phyloP scores from a whole-genome alignment of 2,797 vertebrate genomes.

The Emydoidea blandingii region DNA sequence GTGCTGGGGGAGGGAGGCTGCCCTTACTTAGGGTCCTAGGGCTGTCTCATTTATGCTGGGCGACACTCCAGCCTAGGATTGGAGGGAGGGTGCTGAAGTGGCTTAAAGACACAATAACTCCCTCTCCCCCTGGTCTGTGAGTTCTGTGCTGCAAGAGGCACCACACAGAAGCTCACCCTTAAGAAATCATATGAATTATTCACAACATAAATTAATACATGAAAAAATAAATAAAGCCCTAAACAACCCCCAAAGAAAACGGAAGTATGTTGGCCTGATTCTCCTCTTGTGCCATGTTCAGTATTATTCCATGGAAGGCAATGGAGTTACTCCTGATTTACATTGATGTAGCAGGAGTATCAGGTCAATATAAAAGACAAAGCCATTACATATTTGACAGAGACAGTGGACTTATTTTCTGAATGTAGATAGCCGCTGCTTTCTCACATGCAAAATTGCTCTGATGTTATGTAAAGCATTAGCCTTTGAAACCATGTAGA shows the following conservation, averaged over 20 bases:
- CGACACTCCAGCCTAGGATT: neutral
- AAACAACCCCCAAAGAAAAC: neutral
- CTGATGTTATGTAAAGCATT: neutral
- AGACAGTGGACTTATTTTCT: neutral
- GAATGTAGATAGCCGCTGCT: conserved; percentile 38
- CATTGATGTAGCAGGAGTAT: conserved; percentile 43
- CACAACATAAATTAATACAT: conserved; percentile 35
- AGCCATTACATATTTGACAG: conserved; percentile 28
- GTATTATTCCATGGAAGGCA: conserved; percentile 6
- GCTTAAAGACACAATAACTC: neutral
- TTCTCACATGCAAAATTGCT: conserved; percentile 56
- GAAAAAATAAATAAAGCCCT: conserved; percentile 34
- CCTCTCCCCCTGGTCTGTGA: neutral
- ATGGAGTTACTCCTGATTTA: conserved; percentile 41
- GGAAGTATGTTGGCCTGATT: conserved; percentile 24
- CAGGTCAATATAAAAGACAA: conserved; percentile 26
- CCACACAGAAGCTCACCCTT: conserved; percentile 7
- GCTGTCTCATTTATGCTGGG: neutral
- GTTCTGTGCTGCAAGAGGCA: neutral
- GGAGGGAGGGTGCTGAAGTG: neutral
- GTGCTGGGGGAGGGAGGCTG: neutral
- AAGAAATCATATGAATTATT: neutral
- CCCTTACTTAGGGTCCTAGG: neutral
- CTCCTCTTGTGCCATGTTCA: conserved; percentile 40
- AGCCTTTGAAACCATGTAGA: neutral